Conservation (phyloP, 2,888 invertebrate species). For the Macrophya alboannulata region DNA sequence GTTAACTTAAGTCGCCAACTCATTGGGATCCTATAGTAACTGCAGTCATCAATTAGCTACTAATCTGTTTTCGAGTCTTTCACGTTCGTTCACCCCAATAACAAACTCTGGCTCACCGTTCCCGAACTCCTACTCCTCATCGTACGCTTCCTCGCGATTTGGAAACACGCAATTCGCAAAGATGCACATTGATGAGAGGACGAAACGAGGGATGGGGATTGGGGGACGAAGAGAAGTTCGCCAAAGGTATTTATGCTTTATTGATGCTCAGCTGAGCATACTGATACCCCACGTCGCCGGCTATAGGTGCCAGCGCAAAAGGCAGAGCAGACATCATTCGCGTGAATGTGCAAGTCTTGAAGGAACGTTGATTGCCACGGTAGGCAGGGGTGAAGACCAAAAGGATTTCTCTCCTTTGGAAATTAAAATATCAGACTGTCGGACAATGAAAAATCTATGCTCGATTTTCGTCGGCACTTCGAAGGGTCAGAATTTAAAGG, state of each 20-base stretch:
- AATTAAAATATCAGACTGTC: constrained; percentile 42
- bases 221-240: constrained; percentile 60
- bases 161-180: constrained; percentile 35
- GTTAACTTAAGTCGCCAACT: constrained; percentile 44
- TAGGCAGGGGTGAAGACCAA: constrained; percentile 26
- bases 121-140: background rate
- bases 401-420: constrained; percentile 44
- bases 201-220: background rate
- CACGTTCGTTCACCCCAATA: constrained; percentile 53
- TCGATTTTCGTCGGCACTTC: constrained; percentile 32
- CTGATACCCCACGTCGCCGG: constrained; percentile 56
- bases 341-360: constrained; percentile 48
- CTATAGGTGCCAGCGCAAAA: constrained; percentile 59
- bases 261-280: constrained; percentile 63
- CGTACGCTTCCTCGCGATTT: constrained; percentile 14
- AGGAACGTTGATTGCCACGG: constrained; percentile 50
- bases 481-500: background rate
- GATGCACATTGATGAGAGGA: constrained; percentile 37
- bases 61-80: constrained; percentile 59
- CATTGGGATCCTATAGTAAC: constrained; percentile 37
- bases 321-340: constrained; percentile 57
- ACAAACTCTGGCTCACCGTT: constrained; percentile 16
- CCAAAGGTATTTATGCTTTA: constrained; percentile 65
- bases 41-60: constrained; percentile 57
- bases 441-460: constrained; percentile 33